These are phyloP conservation scores for Drosophila suzukii DNA, from an alignment of 1,140 invertebrate genomes.

Conservation along the genomic window DNA sequence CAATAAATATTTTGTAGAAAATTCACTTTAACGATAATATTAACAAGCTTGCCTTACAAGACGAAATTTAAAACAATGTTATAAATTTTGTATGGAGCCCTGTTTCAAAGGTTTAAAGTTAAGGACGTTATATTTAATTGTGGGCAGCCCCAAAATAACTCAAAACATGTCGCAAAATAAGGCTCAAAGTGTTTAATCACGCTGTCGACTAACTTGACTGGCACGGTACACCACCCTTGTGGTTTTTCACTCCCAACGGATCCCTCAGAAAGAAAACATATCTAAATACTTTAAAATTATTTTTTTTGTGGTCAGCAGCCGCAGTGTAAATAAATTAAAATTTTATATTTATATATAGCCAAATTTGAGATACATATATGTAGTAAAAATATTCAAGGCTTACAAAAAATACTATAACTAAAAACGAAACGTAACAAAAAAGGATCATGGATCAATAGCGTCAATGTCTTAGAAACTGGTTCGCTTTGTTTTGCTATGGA, in stretches of 20 bases:
- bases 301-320: background rate
- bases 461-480: background rate
- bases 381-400: too few species aligned
- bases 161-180: conserved; percentile 9
- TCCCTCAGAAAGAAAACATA: background rate
- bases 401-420: too few species aligned
- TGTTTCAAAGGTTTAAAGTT: background rate
- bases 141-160: background rate
- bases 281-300: background rate
- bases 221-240: background rate
- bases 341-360: background rate
- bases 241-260: conserved; percentile 6
- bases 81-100: too few species aligned
- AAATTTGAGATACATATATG: background rate
- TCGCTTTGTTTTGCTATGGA: background rate
- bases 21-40: background rate
- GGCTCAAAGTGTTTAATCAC: conserved; percentile 24
- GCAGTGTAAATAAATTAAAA: background rate
- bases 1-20: background rate
- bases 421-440: too few species aligned
- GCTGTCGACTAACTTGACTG: background rate
- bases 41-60: background rate
- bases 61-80: too few species aligned
- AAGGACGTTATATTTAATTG: background rate
- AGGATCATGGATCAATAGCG: too few species aligned